Evolutionary conservation across 2,113 vertebrate species (phyloP).

Genomic region (Girardinichthys multiradiatus): DNA sequence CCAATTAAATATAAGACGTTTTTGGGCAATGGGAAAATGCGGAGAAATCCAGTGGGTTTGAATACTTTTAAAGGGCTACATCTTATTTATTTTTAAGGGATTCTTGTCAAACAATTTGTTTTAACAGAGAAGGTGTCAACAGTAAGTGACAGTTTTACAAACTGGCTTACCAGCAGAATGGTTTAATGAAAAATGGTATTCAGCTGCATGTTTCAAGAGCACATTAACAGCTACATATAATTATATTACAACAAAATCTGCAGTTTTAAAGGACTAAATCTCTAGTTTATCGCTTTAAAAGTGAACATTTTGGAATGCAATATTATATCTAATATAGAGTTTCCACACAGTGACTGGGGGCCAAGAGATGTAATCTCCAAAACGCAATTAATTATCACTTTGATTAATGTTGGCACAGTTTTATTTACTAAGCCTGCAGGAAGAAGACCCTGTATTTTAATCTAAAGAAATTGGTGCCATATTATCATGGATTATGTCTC

Average conservation of each 20-base stretch:
- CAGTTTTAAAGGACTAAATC: not conserved
- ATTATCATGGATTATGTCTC: conserved; percentile 78
- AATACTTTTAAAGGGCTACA: no score
- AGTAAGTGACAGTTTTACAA: not conserved
- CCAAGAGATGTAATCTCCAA: conserved; percentile 72
- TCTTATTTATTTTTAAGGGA: no score
- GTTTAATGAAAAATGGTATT: not conserved
- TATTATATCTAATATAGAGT: conserved; percentile 21
- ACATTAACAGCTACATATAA: no score
- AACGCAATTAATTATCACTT: conserved; percentile 80
- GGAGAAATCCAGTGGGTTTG: no score
- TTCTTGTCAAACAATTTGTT: no score
- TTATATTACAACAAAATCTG: no score
- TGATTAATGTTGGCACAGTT: conserved; percentile 77
- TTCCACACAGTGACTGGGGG: conserved; percentile 57
- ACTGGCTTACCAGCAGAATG: not conserved
- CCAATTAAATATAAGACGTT: no score
- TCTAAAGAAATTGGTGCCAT: conserved; percentile 70
- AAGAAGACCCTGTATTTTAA: conserved; percentile 74
- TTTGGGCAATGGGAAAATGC: no score
- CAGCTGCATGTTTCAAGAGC: not conserved
- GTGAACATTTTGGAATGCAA: conserved; percentile 47
- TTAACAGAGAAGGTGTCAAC: no score
- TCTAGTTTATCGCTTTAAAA: not conserved
- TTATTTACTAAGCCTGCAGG: conserved; percentile 81